phyloP scores from a whole-genome alignment of 53 echinoderm and acorn worm species.

The Luidia sarsii region DNA sequence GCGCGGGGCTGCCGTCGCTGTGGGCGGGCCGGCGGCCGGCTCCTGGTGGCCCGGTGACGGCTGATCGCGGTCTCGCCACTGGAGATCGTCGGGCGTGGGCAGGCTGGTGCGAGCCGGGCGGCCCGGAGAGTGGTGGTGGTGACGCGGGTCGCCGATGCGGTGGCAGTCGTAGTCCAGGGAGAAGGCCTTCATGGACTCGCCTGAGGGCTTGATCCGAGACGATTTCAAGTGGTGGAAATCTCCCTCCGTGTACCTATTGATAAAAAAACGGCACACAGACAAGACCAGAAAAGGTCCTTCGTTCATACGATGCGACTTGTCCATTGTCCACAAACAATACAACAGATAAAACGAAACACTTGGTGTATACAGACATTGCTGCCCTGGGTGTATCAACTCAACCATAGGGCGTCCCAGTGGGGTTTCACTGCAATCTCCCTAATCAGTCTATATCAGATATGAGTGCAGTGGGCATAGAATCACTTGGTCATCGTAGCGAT shows the following conservation, averaged over 20 bases:
- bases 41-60: too few species aligned
- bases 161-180: slow-evolving; percentile 55
- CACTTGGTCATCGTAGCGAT: too few species aligned
- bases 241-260: slow-evolving; percentile 62
- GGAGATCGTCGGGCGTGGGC: slow-evolving; percentile 35
- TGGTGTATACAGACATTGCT: too few species aligned
- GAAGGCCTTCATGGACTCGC: slow-evolving; percentile 54
- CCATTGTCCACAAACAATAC: neutral
- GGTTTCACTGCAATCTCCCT: too few species aligned
- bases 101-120: slow-evolving; percentile 26
- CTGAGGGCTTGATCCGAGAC: slow-evolving; percentile 57
- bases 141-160: slow-evolving; percentile 11
- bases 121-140: slow-evolving; percentile 18
- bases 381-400: too few species aligned
- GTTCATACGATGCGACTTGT: too few species aligned
- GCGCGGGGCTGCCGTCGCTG: too few species aligned
- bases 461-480: too few species aligned
- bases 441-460: too few species aligned
- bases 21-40: too few species aligned
- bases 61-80: slow-evolving; percentile 21
- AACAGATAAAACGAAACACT: neutral
- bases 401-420: too few species aligned
- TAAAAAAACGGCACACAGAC: slow-evolving; percentile 2
- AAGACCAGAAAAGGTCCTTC: neutral
- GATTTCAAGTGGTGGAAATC: slow-evolving; percentile 68